Percentiles rank a stretch among this genome's conserved stretches.
Conservation (phyloP, 1,140 invertebrate species). For the Physella acuta region DNA sequence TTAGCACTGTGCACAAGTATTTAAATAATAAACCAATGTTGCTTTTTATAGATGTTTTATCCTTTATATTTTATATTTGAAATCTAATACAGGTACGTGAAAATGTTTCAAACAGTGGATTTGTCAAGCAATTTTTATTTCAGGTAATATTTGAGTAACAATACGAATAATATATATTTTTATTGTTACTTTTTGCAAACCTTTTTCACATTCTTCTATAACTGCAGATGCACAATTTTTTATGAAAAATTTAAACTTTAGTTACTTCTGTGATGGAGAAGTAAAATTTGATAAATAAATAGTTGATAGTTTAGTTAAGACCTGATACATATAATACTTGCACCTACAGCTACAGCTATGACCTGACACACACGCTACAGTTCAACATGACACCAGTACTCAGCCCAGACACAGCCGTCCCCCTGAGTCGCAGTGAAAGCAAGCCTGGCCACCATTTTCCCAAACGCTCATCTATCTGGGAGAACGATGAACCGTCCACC, state of each 20-base stretch:
- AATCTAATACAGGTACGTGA: conserved; percentile 60
- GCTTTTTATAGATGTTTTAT: too few relatives aligned
- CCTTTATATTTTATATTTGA: too few relatives aligned
- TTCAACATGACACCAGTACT: conserved; percentile 75
- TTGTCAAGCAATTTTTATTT: conserved; percentile 97
- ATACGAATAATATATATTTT: neutral
- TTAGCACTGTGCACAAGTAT: too few relatives aligned
- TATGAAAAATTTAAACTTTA: neutral
- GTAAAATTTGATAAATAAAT: too few relatives aligned
- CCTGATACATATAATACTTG: neutral
- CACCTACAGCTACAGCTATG: conserved; percentile 84
- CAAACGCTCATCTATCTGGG: neutral
- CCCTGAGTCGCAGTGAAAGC: neutral
- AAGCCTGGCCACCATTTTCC: neutral
- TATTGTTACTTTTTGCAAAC: neutral
- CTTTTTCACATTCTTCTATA: neutral
- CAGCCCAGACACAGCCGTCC: neutral
- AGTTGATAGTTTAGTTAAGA: neutral
- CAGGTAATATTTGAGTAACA: conserved; percentile 63
- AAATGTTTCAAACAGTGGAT: conserved; percentile 95
- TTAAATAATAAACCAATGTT: too few relatives aligned
- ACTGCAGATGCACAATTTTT: neutral
- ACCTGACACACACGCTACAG: conserved; percentile 92
- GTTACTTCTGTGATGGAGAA: too few relatives aligned
- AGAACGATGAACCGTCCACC: too few relatives aligned